Evolutionary conservation across 2,797 vertebrate species (phyloP).

Genomic region (Microcaecilia unicolor): DNA sequence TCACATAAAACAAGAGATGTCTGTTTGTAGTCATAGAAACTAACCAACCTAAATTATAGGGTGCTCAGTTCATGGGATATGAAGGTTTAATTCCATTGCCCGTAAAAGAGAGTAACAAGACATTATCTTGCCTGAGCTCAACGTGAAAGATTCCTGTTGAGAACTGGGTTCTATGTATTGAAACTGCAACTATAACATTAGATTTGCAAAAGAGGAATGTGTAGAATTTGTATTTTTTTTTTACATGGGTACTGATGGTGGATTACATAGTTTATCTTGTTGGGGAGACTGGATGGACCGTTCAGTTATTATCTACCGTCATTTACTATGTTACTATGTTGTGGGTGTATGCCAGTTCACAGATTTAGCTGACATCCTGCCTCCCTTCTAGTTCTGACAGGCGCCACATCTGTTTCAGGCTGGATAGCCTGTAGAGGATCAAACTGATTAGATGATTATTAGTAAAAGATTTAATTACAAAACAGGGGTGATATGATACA

Average conservation of each 20-base stretch:
- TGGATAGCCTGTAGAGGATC: slow-evolving; percentile 9
- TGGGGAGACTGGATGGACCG: too few species aligned
- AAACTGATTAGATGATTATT: slow-evolving; percentile 9
- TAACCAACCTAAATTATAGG: slow-evolving; percentile 61
- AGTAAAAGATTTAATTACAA: slow-evolving; percentile 4
- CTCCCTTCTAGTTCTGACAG: slow-evolving; percentile 17
- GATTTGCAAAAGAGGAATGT: background rate
- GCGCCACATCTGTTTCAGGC: slow-evolving; percentile 1
- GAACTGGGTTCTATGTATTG: too few species aligned
- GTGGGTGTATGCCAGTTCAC: slow-evolving; percentile 5
- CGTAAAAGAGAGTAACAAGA: too few species aligned
- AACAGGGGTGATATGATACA: too few species aligned
- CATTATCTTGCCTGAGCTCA: too few species aligned
- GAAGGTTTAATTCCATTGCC: too few species aligned
- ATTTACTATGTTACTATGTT: too few species aligned
- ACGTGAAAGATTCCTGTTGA: slow-evolving; percentile 10
- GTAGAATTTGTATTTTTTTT: background rate
- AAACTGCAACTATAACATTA: background rate
- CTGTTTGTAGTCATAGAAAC: slow-evolving; percentile 58
- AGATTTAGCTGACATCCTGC: slow-evolving; percentile 4
- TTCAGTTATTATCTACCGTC: too few species aligned
- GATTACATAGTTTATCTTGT: too few species aligned
- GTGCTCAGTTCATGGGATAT: slow-evolving; percentile 50
- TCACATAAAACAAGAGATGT: slow-evolving; percentile 45
- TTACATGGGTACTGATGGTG: slow-evolving; percentile 31